Percentiles rank a stretch among this genome's conserved stretches.
phyloP scores from a whole-genome alignment of 2,888 invertebrate genomes.

The Chrysotoxum bicinctum region DNA sequence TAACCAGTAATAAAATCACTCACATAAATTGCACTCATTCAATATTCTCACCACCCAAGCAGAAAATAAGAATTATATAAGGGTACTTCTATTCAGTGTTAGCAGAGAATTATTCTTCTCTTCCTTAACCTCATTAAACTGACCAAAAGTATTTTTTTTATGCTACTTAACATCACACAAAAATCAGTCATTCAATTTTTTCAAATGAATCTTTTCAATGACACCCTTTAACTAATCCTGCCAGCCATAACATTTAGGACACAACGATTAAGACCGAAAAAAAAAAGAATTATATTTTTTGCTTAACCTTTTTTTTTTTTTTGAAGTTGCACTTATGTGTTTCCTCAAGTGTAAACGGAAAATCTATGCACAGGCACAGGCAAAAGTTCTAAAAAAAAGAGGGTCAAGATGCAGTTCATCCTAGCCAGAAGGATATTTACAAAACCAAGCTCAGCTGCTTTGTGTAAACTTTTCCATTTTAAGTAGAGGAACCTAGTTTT shows the following conservation, averaged over 20 bases:
- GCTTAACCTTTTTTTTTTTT: constrained; percentile 29
- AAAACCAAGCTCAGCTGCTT: constrained; percentile 55
- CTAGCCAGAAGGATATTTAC: constrained; percentile 41
- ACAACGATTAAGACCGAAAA: constrained; percentile 34
- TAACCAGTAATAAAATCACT: no score
- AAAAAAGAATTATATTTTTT: constrained; percentile 25
- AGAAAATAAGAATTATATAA: background rate
- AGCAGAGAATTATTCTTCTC: background rate
- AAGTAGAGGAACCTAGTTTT: constrained; percentile 53
- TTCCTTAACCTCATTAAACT: background rate
- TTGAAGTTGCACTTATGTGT: constrained; percentile 29
- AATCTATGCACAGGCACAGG: constrained; percentile 2
- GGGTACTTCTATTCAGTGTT: background rate
- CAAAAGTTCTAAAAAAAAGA: constrained; percentile 19
- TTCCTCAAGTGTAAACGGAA: constrained; percentile 19
- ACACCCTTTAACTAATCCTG: background rate
- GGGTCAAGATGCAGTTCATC: constrained; percentile 71
- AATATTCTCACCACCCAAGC: background rate
- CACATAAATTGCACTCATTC: no score
- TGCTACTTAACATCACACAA: constrained; percentile 12
- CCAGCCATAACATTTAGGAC: constrained; percentile 41
- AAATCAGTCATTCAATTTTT: constrained; percentile 55
- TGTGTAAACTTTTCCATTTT: constrained; percentile 56
- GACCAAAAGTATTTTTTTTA: background rate
- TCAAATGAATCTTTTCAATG: constrained; percentile 46